Percentiles rank a stretch among this genome's conserved stretches.
These are phyloP conservation scores for Laspeyria flexula DNA, from an alignment of 2,888 invertebrate genomes.

Conservation along the genomic window DNA sequence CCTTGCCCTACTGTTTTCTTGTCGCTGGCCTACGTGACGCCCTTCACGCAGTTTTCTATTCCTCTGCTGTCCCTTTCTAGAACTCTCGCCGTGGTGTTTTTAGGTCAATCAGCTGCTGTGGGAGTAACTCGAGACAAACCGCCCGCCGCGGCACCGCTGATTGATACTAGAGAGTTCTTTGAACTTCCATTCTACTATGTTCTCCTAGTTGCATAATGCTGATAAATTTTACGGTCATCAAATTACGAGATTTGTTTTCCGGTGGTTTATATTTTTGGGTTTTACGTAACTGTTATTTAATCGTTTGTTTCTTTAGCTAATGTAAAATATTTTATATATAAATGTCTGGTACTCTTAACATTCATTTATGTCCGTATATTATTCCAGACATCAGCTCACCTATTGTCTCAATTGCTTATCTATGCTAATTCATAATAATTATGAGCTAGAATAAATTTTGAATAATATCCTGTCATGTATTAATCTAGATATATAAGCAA, in stretches of 20 bases:
- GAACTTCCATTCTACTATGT: conserved; percentile 28
- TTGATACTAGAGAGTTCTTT: conserved; percentile 47
- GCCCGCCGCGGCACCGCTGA: conserved; percentile 17
- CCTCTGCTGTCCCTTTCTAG: conserved; percentile 51
- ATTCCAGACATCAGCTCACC: background rate
- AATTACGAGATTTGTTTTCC: background rate
- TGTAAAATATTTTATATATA: background rate
- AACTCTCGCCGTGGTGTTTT: conserved; percentile 43
- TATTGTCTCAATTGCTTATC: conserved; percentile 25
- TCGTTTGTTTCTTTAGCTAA: background rate
- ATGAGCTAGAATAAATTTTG: conserved; percentile 27
- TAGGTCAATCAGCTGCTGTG: conserved; percentile 63
- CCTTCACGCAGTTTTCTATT: conserved; percentile 58
- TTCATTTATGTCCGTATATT: background rate
- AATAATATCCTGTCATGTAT: conserved; percentile 22
- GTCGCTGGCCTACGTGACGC: conserved; percentile 70
- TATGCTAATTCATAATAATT: conserved; percentile 34
- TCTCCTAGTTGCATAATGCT: conserved; percentile 25
- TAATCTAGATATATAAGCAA: conserved; percentile 27
- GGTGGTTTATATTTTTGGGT: background rate
- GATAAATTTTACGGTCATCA: conserved; percentile 15
- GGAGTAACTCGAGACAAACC: conserved; percentile 23
- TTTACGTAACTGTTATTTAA: background rate
- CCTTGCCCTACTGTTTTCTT: conserved; percentile 65
- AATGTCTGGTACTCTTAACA: background rate